A percentile compares a stretch with the other conserved stretches of the same genome.
Conservation (phyloP, 2,797 vertebrate genomes). For the Hozukius guyotensis region DNA sequence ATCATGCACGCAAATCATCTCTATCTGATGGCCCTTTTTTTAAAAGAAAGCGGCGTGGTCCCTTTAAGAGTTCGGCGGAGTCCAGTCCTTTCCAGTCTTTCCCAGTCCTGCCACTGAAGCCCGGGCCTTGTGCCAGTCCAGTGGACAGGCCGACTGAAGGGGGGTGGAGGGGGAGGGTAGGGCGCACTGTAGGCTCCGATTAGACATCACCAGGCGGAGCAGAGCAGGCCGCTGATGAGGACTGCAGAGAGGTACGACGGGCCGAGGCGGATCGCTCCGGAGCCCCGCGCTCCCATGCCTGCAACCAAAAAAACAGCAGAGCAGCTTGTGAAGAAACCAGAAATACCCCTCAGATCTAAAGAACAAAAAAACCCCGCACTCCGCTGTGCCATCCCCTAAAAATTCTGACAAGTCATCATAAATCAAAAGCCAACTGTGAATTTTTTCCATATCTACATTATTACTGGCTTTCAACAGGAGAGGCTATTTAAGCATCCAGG, state of each 20-base stretch:
- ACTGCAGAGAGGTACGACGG: constrained; percentile 68
- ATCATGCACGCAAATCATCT: constrained; percentile 73
- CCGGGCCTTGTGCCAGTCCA: constrained; percentile 58
- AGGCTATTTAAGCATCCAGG: constrained; percentile 62
- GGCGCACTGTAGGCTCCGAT: constrained; percentile 47
- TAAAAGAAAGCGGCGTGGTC: constrained; percentile 48
- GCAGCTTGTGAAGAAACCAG: constrained; percentile 35
- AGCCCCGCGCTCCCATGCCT: constrained; percentile 93
- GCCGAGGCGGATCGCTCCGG: constrained; percentile 69
- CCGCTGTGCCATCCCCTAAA: constrained; percentile 16
- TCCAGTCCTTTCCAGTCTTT: constrained; percentile 42
- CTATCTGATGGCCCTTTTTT: constrained; percentile 34
- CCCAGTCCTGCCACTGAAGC: constrained; percentile 41
- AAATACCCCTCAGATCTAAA: constrained; percentile 33
- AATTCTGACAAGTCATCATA: constrained; percentile 63
- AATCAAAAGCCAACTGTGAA: constrained; percentile 64
- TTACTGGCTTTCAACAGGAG: constrained; percentile 70
- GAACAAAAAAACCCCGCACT: constrained; percentile 18
- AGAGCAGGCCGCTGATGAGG: constrained; percentile 77
- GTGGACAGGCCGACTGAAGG: constrained; percentile 49
- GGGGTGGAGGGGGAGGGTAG: constrained; percentile 10
- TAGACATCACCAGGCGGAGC: constrained; percentile 73
- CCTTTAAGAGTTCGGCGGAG: constrained; percentile 51
- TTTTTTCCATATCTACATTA: constrained; percentile 66
- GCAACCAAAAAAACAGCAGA: constrained; percentile 71